Base-by-base conservation (phyloP, 2,797 vertebrate species). In the Sphenodon punctatus region DNA sequence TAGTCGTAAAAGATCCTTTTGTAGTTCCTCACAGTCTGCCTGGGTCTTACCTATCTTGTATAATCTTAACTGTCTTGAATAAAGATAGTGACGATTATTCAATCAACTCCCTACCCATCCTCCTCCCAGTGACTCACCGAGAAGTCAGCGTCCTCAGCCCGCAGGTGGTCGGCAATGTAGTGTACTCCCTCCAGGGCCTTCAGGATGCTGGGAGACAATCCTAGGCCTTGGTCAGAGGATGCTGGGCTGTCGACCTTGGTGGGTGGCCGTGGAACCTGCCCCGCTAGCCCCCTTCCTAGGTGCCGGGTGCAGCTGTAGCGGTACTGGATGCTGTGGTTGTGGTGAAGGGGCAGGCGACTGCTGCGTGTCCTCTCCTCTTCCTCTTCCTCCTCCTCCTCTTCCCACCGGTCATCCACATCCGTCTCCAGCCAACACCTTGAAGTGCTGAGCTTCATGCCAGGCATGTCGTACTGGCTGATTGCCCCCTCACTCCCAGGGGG, bases 111-210 rank as follows among this genome's bases (percentile, higher is more conserved):
- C n/a, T n/a, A n/a, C n/a, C n/a, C n/a, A n/a, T n/a, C n/a, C n/a
- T n/a, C n/a, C n/a, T n/a, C n/a, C 19, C n/a, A 30, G 5, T 22
- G 22, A 97, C 98, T 97, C 93, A 99, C 98, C 49, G 97, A 98
- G 85, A 97, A 97, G 93, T 99, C 98, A 0, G 97, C 97, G 1
- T 99, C 98, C 92, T 99, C 98, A 0, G 97, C 96, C 46, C 97
- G 94, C 88, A 99, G 95, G 82, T 99, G 98, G 45, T 99, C 97
- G 0, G 98, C 98, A 2, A 99, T 98, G 88, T 98, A 99, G 78
- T 96, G 96, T 69, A 99, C 97, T 1, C 98, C 98, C 67, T 99
- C 97, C 90, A 99, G 93, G 1, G 98, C 98, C 13, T 96, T 97
- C 80, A 96, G 92, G 2, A 99, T 91, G 73, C 92, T 94, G 6